phyloP scores from a whole-genome alignment of 2,113 vertebrate genomes.

The Sciurus niger region DNA sequence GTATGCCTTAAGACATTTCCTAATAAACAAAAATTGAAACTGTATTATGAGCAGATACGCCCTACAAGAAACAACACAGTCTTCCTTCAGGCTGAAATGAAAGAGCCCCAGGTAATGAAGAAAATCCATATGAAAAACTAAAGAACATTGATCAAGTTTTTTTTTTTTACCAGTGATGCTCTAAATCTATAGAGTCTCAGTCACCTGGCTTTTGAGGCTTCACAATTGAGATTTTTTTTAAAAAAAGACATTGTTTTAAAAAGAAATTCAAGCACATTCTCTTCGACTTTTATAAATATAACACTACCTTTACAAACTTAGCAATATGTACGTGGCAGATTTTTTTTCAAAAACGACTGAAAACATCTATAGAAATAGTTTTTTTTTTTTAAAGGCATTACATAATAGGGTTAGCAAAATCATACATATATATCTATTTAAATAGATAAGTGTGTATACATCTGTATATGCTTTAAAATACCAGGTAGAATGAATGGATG shows the following conservation, averaged over 20 bases:
- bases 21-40: background rate
- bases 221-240: background rate
- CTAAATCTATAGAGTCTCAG: background rate
- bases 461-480: conserved; percentile 59
- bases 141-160: background rate
- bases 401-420: conserved; percentile 57
- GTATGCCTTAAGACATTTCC: background rate
- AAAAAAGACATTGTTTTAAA: background rate
- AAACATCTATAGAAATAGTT: conserved; percentile 38
- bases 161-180: background rate
- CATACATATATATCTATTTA: conserved; percentile 58
- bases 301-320: background rate
- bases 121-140: conserved; percentile 28
- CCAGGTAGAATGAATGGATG: conserved; percentile 67
- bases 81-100: conserved; percentile 39
- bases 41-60: background rate
- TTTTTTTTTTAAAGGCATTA: conserved; percentile 16
- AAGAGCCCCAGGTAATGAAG: background rate
- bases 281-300: conserved; percentile 7
- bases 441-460: background rate
- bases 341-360: conserved; percentile 48
- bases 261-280: conserved; percentile 36
- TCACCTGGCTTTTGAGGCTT: background rate
- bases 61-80: background rate
- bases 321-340: background rate